Evolutionary conservation across 2,888 invertebrate genomes (phyloP), one percentile per base, ranked within the genome.

Genomic region (Sturmia bella): DNA sequence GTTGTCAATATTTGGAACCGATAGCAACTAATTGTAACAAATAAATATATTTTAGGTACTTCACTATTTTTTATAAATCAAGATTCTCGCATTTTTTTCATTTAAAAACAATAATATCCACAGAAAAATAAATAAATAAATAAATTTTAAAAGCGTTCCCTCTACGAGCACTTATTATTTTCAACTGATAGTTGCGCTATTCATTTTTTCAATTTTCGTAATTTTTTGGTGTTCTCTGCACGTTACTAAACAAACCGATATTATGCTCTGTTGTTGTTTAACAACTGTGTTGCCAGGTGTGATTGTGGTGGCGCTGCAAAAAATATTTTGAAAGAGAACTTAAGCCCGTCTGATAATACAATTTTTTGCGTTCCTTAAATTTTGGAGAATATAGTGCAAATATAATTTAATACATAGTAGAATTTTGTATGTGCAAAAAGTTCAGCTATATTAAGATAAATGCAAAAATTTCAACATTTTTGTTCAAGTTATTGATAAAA

Each of bases 171-270:
- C 74, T 73, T 48, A 15, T 64, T 32, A n/a, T 64, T 45, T 43
- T 56, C 56, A 56, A 82, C 82, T 82, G 69, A 77, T 68, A 43
- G 66, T 57, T 77, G 68, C 17, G 50, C 57, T 57, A 54, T 54
- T 61, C 7, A 32, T 48, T 27, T 59, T 24, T 48, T 27, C 54
- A 43, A 9, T 54, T 56, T 56, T 41, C 39, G 3, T 63, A 45
- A 19, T 59, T n/a, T 59, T 39, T 3, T 15, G 15, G 13, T 57
- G 21, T 41, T 63, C 59, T 64, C 37, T 50, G 64, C 19, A 19
- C 32, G 21, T n/a, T 21, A 64, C 9, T 17, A 50, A 50, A 48
- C 27, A 17, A 15, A 32, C 13, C 4, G 39, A 15, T 45, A 3
- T 7, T 17, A 15, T 5, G 6, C 6, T 43, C 15, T 43, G 15